phyloP scores from a whole-genome alignment of 2,888 invertebrate species.

The Melolontha melolontha region DNA sequence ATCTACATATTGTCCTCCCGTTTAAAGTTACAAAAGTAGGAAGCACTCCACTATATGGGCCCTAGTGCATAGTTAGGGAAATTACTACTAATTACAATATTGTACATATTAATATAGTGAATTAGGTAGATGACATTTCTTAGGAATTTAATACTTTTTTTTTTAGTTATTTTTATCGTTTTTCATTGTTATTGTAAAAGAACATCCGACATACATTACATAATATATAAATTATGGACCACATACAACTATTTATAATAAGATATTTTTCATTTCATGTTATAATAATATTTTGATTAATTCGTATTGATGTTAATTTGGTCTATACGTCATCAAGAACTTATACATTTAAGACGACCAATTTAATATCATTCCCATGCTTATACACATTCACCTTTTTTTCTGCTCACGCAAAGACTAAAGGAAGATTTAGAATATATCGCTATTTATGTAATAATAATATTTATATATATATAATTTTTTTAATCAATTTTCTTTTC shows the following conservation, averaged over 20 bases:
- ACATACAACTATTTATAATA: slow-evolving; percentile 54
- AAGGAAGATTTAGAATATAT: slow-evolving; percentile 65
- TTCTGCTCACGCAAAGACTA: slow-evolving; percentile 54
- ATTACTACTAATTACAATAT: too few relatives aligned
- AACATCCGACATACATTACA: slow-evolving; percentile 36
- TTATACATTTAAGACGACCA: slow-evolving; percentile 27
- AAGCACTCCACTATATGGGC: too few relatives aligned
- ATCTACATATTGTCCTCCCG: too few relatives aligned
- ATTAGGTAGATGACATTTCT: too few relatives aligned
- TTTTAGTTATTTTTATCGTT: too few relatives aligned
- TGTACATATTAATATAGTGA: too few relatives aligned
- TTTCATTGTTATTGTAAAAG: not conserved
- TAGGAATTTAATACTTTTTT: too few relatives aligned
- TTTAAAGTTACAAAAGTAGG: too few relatives aligned
- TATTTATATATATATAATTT: slow-evolving; percentile 31
- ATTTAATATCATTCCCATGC: slow-evolving; percentile 17
- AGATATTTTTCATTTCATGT: slow-evolving; percentile 6
- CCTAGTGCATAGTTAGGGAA: too few relatives aligned
- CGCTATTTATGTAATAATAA: slow-evolving; percentile 54
- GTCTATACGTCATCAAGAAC: slow-evolving; percentile 6
- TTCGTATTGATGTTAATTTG: slow-evolving; percentile 46
- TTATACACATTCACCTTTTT: slow-evolving; percentile 4
- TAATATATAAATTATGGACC: slow-evolving; percentile 55
- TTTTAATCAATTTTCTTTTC: slow-evolving; percentile 49
- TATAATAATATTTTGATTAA: slow-evolving; percentile 53